Evolutionary conservation across 2,888 invertebrate genomes (phyloP), one percentile per base, ranked within the genome.

Genomic region (Apotomis betuletana): DNA sequence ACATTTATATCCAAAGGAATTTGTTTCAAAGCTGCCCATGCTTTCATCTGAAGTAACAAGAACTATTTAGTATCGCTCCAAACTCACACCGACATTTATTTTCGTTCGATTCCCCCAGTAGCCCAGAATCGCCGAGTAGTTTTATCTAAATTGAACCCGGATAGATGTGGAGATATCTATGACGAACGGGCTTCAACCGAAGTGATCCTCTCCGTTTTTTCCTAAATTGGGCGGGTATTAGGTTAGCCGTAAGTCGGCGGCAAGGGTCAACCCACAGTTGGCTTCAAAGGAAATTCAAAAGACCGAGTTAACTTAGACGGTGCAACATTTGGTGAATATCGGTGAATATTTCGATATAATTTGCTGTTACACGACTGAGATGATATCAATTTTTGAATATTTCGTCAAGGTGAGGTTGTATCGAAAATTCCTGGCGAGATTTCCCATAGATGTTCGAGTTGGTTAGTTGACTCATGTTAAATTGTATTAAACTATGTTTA

Each of bases 141-240:
- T 70, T 70, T 70, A 70, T 70, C 70, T 65, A 65, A 65, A 70
- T 70, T 70, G 65, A 49, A 65, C 65, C 59, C 54, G 54, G 54
- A 54, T 65, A 60, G 64, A 61, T 61, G 61, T 44, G 58, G 57
- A 69, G 61, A 69, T 63, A 69, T 15, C 68, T 69, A 69, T 69
- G 68, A 59, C 52, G 64, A 52, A 64, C 58, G 51, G 59, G 44
- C 44, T 55, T 57, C 55, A 27, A 12, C n/a, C 52, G 52, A 38
- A 54, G 52, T 44, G 70, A 64, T 70, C 64, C 59, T 54, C 52
- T 59, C 51, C 51, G 64, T 70, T 70, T 70, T 64, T 70, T 54
- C 52, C 52, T 15, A 70, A 70, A 59, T 64, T 58, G 70, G 44
- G 13, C 41, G 44, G 44, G 64, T 69, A 62, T 63, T 51, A 49